A percentile compares a stretch with the other conserved stretches of the same genome.
Evolutionary conservation across 1,140 invertebrate genomes (phyloP).

Genomic region (Vollenhovia emeryi): DNA sequence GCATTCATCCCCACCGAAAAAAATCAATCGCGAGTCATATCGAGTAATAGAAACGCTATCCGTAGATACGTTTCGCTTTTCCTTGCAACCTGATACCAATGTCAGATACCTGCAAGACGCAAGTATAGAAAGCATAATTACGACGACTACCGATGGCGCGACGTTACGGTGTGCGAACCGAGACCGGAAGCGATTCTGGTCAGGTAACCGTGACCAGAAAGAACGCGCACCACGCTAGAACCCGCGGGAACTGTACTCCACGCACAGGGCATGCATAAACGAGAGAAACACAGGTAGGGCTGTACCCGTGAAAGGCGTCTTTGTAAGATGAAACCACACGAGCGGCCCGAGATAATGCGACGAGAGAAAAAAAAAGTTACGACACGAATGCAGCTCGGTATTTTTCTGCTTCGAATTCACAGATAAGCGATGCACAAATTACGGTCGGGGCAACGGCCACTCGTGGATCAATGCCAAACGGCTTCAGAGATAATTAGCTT

Average conservation of each 20-base stretch:
- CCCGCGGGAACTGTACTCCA: slow-evolving; percentile 22
- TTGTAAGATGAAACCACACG: slow-evolving; percentile 37
- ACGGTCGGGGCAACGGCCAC: neutral
- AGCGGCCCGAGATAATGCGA: neutral
- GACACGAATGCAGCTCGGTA: neutral
- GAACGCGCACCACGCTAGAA: slow-evolving; percentile 57
- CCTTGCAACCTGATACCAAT: slow-evolving; percentile 52
- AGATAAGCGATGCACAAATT: neutral
- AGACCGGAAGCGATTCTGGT: slow-evolving; percentile 77
- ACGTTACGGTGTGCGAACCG: slow-evolving; percentile 79
- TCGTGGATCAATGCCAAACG: neutral
- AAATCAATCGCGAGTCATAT: neutral
- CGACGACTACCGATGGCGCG: slow-evolving; percentile 66
- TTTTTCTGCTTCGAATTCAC: neutral
- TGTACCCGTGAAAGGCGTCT: slow-evolving; percentile 17
- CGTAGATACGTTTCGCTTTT: neutral
- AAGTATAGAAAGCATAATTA: slow-evolving; percentile 67
- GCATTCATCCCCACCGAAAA: neutral
- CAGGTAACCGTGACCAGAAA: slow-evolving; percentile 79
- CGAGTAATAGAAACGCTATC: slow-evolving; percentile 4
- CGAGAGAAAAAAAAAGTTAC: neutral
- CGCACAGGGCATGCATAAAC: neutral
- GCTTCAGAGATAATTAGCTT: neutral
- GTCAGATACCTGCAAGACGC: slow-evolving; percentile 43
- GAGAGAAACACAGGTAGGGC: slow-evolving; percentile 1